Conservation (phyloP, 2,797 vertebrate species). For the Corythornis leucogaster region DNA sequence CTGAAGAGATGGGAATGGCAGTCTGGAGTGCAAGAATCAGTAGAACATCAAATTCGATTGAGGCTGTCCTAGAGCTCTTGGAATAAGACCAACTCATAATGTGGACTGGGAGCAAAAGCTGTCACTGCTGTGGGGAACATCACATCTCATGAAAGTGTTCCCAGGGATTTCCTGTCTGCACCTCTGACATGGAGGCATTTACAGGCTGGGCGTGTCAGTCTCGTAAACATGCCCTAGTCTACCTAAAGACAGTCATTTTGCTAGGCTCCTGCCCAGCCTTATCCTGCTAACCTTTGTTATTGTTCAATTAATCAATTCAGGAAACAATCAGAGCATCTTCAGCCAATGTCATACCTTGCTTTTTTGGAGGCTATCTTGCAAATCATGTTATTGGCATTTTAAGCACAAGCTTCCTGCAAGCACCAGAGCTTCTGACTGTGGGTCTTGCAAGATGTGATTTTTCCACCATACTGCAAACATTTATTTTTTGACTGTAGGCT, state of each 20-base stretch:
- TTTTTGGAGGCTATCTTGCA: background rate
- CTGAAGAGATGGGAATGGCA: background rate
- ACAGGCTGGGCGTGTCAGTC: background rate
- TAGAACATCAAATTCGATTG: background rate
- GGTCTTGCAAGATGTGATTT: background rate
- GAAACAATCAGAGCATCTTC: background rate
- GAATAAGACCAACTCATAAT: background rate
- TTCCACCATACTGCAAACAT: background rate
- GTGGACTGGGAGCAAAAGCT: background rate
- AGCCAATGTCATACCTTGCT: background rate
- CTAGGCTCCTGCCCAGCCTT: background rate
- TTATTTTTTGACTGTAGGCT: background rate
- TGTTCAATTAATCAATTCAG: background rate
- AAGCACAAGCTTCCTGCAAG: background rate
- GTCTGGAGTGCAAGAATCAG: background rate
- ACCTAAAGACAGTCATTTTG: background rate
- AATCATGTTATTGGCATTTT: background rate
- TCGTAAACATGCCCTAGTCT: background rate
- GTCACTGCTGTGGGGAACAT: background rate
- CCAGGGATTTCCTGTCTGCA: background rate
- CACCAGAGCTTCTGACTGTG: background rate
- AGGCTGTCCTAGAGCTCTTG: background rate
- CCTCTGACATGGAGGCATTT: background rate
- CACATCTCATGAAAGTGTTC: background rate
- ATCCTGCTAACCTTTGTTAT: background rate